phyloP scores from a whole-genome alignment of 2,113 vertebrate species.

The Arothron firmamentum region DNA sequence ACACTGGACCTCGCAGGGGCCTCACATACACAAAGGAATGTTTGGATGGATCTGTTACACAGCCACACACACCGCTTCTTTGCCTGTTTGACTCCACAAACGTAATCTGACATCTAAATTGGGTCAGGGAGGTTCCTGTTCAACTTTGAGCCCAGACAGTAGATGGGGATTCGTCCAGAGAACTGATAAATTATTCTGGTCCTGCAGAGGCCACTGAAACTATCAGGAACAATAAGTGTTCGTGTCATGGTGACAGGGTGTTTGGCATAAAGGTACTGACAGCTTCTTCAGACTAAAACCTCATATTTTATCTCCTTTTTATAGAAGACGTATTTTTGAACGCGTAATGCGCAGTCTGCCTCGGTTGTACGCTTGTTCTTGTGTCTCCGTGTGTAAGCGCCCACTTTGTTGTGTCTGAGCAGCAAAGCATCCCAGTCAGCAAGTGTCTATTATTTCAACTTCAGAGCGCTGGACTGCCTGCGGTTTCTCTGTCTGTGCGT shows the following conservation, averaged over 20 bases:
- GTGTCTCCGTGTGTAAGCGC: constrained; percentile 52
- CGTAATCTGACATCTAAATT: constrained; percentile 60
- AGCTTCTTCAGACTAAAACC: neutral
- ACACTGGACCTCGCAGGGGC: constrained; percentile 65
- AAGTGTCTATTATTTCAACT: constrained; percentile 65
- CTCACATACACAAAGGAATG: constrained; percentile 68
- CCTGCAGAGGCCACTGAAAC: constrained; percentile 15
- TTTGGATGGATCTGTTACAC: constrained; percentile 67
- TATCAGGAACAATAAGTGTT: constrained; percentile 23
- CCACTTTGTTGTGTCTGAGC: constrained; percentile 68
- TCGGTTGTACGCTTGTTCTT: constrained; percentile 40
- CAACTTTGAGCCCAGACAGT: constrained; percentile 17
- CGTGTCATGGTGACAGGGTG: constrained; percentile 2
- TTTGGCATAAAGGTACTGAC: constrained; percentile 6
- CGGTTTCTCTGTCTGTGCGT: constrained; percentile 63
- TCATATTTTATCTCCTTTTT: no score
- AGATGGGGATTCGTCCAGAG: constrained; percentile 24
- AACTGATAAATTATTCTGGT: constrained; percentile 27
- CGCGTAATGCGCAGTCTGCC: no score
- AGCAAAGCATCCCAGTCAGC: constrained; percentile 58
- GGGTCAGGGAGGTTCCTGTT: constrained; percentile 42
- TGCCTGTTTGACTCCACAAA: constrained; percentile 63
- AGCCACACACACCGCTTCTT: constrained; percentile 60
- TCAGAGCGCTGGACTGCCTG: constrained; percentile 42
- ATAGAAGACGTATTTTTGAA: no score